Evolutionary conservation across 1,140 invertebrate species (phyloP).

Genomic region (Bombus consobrinus): DNA sequence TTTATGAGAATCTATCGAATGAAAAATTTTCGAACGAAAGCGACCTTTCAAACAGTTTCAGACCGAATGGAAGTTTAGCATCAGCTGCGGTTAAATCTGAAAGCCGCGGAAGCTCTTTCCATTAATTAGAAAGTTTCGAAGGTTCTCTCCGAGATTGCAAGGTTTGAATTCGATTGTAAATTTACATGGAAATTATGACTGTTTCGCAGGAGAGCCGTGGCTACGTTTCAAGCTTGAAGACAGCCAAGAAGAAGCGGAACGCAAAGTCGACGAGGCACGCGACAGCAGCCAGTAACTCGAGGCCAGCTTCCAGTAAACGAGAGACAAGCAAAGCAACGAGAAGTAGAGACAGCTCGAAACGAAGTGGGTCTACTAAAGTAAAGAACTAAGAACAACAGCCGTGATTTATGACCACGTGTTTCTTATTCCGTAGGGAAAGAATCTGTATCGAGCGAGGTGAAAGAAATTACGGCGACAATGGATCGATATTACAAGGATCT

Average conservation of each 20-base stretch:
- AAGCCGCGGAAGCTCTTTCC: neutral
- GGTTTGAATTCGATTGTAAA: neutral
- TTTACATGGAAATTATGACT: neutral
- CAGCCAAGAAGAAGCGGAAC: neutral
- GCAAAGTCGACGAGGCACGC: neutral
- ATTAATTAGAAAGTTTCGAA: neutral
- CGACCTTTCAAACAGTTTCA: neutral
- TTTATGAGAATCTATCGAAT: neutral
- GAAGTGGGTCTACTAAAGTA: conserved; percentile 11
- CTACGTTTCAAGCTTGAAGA: neutral
- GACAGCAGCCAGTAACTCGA: neutral
- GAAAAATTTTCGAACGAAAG: neutral
- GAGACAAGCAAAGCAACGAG: conserved; percentile 5
- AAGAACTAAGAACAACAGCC: neutral
- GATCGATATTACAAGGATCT: conserved; percentile 59
- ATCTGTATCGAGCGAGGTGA: conserved; percentile 6
- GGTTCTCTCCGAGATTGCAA: neutral
- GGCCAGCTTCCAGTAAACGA: neutral
- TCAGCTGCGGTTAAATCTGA: neutral
- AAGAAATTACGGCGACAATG: conserved; percentile 46
- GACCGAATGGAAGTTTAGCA: neutral
- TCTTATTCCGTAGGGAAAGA: conserved; percentile 14
- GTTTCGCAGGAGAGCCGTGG: neutral
- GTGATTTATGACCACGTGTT: neutral
- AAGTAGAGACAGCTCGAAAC: conserved; percentile 25